Percentiles rank a stretch among this genome's conserved stretches.
phyloP scores from a whole-genome alignment of 2,888 invertebrate species.

The Amphipoea oculea region DNA sequence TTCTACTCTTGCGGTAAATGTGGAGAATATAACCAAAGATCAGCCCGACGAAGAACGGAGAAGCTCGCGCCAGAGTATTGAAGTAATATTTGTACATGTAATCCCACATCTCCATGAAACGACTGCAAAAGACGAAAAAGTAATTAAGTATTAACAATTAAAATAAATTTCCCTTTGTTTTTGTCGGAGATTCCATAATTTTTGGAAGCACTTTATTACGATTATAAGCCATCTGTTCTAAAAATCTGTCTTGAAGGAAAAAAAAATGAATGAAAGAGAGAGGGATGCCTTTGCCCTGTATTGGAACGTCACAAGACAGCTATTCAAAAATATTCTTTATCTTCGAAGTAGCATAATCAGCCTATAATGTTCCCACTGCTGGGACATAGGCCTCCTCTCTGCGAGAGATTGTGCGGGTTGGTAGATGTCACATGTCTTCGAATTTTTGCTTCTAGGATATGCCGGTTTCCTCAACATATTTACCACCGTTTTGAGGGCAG shows the following conservation, averaged over 20 bases:
- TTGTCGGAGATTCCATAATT: not conserved
- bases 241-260: not conserved
- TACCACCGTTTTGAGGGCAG: not conserved
- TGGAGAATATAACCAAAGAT: conserved; percentile 76
- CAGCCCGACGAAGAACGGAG: conserved; percentile 79
- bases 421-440: not conserved
- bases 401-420: not conserved
- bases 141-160: no score
- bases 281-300: not conserved
- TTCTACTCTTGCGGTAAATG: conserved; percentile 64
- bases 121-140: conserved; percentile 52
- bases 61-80: conserved; percentile 72
- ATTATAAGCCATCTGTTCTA: not conserved
- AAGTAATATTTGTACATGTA: conserved; percentile 72
- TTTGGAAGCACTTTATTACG: not conserved
- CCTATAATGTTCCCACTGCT: no score
- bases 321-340: not conserved
- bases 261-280: not conserved
- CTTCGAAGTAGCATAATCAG: not conserved
- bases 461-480: not conserved
- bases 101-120: conserved; percentile 15
- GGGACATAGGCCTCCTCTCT: no score
- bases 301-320: no score
- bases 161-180: not conserved
- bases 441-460: not conserved